Evolutionary conservation across 2,888 invertebrate species (phyloP).

Genomic region (Nesidiocoris tenuis): DNA sequence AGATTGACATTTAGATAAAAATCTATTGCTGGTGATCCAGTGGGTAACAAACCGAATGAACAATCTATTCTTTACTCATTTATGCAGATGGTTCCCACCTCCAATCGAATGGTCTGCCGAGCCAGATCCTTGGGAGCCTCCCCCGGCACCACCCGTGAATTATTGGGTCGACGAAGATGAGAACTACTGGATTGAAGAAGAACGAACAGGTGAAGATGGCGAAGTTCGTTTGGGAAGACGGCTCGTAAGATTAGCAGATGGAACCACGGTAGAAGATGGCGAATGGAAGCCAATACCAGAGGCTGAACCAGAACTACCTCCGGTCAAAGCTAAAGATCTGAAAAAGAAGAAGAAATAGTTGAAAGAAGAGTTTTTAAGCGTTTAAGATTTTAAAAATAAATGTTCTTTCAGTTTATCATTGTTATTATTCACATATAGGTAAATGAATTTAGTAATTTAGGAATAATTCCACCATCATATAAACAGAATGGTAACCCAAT

Average conservation of each 20-base stretch:
- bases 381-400: too few relatives aligned
- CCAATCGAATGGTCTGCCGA: constrained; percentile 42
- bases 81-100: constrained; percentile 43
- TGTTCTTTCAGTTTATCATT: too few relatives aligned
- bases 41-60: too few relatives aligned
- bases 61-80: too few relatives aligned
- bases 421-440: too few relatives aligned
- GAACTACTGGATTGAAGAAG: constrained; percentile 38
- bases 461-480: too few relatives aligned
- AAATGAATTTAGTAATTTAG: too few relatives aligned
- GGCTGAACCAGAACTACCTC: constrained; percentile 33
- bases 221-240: constrained; percentile 33
- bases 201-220: constrained; percentile 28
- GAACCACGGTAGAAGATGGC: constrained; percentile 42
- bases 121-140: constrained; percentile 45
- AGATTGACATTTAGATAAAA: too few relatives aligned
- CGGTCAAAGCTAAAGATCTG: constrained; percentile 12
- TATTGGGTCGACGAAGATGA: constrained; percentile 43
- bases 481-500: too few relatives aligned
- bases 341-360: constrained; percentile 13
- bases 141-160: constrained; percentile 31
- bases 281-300: constrained; percentile 31
- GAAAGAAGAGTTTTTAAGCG: too few relatives aligned
- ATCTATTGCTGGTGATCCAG: too few relatives aligned
- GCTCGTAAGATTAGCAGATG: constrained; percentile 39